Evolutionary conservation across 2,797 vertebrate species (phyloP).

Genomic region (Rhincodon typus): DNA sequence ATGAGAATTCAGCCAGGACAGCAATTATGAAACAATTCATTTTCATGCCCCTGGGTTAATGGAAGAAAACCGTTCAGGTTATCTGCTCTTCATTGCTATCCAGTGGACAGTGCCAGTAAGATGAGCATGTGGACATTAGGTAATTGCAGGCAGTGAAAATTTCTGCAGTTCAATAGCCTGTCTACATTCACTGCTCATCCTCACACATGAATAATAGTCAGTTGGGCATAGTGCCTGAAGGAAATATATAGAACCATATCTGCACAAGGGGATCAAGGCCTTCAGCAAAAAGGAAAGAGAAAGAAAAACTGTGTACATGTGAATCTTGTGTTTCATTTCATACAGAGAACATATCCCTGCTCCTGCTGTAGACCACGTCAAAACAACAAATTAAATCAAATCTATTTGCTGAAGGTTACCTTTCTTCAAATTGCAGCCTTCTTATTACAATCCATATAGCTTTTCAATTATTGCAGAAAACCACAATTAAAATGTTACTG

Average conservation of each 20-base stretch:
- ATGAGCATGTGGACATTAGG: neutral
- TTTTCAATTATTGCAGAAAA: neutral
- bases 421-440: neutral
- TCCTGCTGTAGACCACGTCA: neutral
- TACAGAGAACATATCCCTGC: neutral
- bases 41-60: neutral
- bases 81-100: neutral
- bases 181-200: neutral
- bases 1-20: neutral
- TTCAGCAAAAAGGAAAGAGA: neutral
- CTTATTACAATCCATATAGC: neutral
- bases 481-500: conserved; percentile 14
- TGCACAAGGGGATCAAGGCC: neutral
- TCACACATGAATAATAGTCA: neutral
- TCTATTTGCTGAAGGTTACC: neutral
- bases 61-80: neutral
- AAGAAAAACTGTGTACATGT: neutral
- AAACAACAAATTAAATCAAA: neutral
- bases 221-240: neutral
- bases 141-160: neutral
- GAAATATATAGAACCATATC: neutral
- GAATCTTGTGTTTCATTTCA: neutral
- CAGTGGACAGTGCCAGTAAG: neutral
- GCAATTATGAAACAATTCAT: neutral
- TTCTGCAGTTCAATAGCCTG: neutral